These are phyloP conservation scores for Campopleginae sp. DNA, from an alignment of 2,888 invertebrate genomes.

Conservation along the genomic window DNA sequence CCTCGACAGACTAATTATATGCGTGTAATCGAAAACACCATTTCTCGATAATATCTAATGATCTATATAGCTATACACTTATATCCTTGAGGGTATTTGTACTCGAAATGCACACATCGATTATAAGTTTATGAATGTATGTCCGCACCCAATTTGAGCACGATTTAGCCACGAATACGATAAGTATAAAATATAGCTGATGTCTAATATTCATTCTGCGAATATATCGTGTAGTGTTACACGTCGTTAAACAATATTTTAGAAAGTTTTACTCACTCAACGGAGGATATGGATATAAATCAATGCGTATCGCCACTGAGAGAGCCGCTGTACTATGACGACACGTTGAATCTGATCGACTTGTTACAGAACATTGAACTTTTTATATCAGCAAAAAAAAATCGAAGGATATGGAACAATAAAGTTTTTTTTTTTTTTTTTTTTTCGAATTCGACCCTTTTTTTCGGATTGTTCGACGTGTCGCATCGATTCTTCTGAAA, in stretches of 20 bases:
- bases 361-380: conserved; percentile 20
- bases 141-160: conserved; percentile 11
- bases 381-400: neutral
- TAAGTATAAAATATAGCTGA: conserved; percentile 10
- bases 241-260: conserved; percentile 62
- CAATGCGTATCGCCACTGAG: conserved; percentile 48
- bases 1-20: conserved; percentile 65
- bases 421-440: neutral
- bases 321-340: conserved; percentile 41
- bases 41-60: conserved; percentile 47
- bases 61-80: neutral
- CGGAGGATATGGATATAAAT: conserved; percentile 21
- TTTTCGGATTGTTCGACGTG: neutral
- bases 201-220: conserved; percentile 19
- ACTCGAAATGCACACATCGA: neutral
- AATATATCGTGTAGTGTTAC: conserved; percentile 45
- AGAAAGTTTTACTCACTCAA: conserved; percentile 53
- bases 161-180: conserved; percentile 18
- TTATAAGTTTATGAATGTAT: neutral
- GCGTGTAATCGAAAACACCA: conserved; percentile 65
- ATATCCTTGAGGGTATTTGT: neutral
- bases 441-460: neutral
- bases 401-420: neutral
- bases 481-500: neutral
- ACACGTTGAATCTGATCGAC: conserved; percentile 24